phyloP scores from a whole-genome alignment of 2,113 vertebrate genomes.

The Egretta garzetta region DNA sequence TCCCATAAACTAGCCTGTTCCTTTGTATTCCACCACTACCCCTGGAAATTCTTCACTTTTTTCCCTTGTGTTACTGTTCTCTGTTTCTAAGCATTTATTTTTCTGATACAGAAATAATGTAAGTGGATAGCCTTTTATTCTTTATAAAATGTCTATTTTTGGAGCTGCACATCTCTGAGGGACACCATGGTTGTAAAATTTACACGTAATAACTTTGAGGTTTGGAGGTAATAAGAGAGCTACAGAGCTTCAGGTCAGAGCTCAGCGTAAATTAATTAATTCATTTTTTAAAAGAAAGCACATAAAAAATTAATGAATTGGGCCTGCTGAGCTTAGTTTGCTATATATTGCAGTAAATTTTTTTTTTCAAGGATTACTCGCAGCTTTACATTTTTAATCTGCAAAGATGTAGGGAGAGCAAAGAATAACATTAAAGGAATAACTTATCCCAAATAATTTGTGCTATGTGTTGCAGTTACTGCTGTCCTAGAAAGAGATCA shows the following conservation, averaged over 20 bases:
- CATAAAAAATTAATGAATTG: slow-evolving; percentile 50
- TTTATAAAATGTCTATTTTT: slow-evolving; percentile 7
- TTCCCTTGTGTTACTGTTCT: neutral
- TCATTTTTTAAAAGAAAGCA: slow-evolving; percentile 21
- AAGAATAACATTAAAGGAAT: neutral
- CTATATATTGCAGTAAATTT: slow-evolving; percentile 4
- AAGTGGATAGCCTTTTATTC: slow-evolving; percentile 22
- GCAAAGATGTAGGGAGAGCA: neutral
- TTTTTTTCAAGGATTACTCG: neutral
- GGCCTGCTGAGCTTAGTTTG: neutral
- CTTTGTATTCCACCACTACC: neutral
- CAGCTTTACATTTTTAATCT: slow-evolving; percentile 26
- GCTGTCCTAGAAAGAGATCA: neutral
- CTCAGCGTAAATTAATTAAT: slow-evolving; percentile 65
- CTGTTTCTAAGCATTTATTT: neutral
- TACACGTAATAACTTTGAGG: slow-evolving; percentile 19
- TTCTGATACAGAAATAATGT: neutral
- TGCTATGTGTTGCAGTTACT: neutral
- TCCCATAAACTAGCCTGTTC: neutral
- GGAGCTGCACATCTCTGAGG: neutral
- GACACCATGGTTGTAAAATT: slow-evolving; percentile 12
- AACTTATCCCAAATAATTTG: neutral
- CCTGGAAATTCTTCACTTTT: neutral
- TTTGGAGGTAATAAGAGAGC: slow-evolving; percentile 29
- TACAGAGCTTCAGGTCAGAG: slow-evolving; percentile 45